Evolutionary conservation across 2,113 vertebrate genomes (phyloP), one percentile per base, ranked within the genome.

Genomic region (Grus americana): DNA sequence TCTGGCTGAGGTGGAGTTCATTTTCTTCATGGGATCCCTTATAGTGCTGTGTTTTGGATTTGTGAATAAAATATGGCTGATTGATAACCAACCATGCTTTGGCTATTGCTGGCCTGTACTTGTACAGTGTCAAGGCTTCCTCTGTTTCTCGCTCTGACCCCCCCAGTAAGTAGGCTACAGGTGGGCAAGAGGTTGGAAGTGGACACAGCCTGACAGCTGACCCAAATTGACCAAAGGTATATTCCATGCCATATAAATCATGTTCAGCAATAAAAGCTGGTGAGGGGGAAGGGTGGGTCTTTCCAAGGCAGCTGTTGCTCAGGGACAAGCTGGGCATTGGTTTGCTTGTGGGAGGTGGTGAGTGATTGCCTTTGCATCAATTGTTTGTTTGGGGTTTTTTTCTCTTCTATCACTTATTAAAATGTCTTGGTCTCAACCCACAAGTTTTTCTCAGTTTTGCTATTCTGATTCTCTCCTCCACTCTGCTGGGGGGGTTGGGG

Each of bases 121-220:
- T 61, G 6, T 9, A 61, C 9, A 29, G 7, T 6, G 0, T 13
- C 36, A 54, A 70, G 10, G 6, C 1, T 46, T 52, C 59, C 26
- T 88, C 23, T 52, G 17, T 44, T 89, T 61, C 29, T 50, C 5
- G 5, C 21, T 63, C 72, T 62, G 26, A 15, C 38, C 22, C 17
- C 11, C 12, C 16, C 44, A 76, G n/a, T 16, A 23, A 42, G 24
- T 12, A 12, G 3, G 5, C 12, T 42, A 15, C 0, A 1, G 3
- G 2, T 57, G 19, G 8, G 7, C 16, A 86, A 46, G 52, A 62
- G 4, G 1, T 3, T 86, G 21, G 30, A 29, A 49, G 19, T 1
- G 4, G 26, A 76, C 50, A 66, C 1, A 54, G 23, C 5, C 27
- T 34, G 11, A 20, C 4, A 13, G 12, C 2, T 86, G 29, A 86